Evolutionary conservation across 2,113 vertebrate species (phyloP), one percentile per base, ranked within the genome.

Genomic region (Merops nubicus): DNA sequence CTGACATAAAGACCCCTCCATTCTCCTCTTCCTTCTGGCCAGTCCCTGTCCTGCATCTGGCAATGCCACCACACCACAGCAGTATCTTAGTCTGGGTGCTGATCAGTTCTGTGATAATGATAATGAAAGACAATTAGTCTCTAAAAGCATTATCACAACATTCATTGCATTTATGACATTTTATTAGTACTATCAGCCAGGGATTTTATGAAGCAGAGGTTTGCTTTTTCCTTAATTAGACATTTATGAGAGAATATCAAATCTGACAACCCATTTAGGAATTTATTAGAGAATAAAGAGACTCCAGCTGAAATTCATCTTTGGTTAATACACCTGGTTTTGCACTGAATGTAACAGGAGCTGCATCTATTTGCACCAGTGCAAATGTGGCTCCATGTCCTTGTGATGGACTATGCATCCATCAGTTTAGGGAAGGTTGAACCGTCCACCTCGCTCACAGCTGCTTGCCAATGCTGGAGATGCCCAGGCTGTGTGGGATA

Each of bases 241-340:
- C 12, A 2, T 92, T 89, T 73, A 53, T 67, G 76, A 91, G 74
- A 90, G 65, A 94, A 89, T 92, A 93, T 95, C 20, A 93, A 75
- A 89, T 72, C 91, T 76, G 83, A 91, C 85, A 74, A 67, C 14
- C 82, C 42, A 25, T 76, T 74, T 95, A 93, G 63, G 57, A 86
- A 84, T 90, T 94, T 95, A 96, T 97, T 96, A 87, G 43, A 75
- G 73, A 88, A 94, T 84, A 94, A 96, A 96, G 95, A 93, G 85
- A 45, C 70, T 74, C 48, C 57, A 78, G 43, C 11, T 85, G 62
- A 93, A 92, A 91, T 43, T 63, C 72, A 89, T 50, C 65, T 95
- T 94, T 82, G 45, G 56, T 85, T 50, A 23, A 14, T 15, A 80
- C 2, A 3, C 29, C 22, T 8, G 2, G 17, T 10, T 73, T 93